phyloP scores from a whole-genome alignment of 2,888 invertebrate species.

The Orchestes rusci region DNA sequence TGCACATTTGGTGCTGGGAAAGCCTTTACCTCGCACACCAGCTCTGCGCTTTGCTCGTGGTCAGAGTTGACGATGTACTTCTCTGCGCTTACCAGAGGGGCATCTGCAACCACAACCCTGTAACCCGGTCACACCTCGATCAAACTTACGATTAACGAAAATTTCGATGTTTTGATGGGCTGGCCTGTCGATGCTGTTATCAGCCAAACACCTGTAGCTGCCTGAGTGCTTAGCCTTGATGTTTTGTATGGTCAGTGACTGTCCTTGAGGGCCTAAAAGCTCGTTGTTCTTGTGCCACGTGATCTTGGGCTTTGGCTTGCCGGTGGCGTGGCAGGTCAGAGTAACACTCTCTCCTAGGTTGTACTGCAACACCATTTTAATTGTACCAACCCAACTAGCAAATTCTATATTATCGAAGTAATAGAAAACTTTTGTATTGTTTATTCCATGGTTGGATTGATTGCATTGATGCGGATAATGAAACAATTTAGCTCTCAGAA shows the following conservation, averaged over 20 bases:
- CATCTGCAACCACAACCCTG: constrained; percentile 39
- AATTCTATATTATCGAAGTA: too few relatives aligned
- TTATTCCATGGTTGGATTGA: too few relatives aligned
- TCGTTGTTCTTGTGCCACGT: constrained; percentile 39
- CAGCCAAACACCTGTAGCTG: constrained; percentile 45
- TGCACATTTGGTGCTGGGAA: constrained; percentile 40
- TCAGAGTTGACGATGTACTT: constrained; percentile 42
- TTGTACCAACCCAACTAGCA: too few relatives aligned
- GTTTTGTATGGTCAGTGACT: constrained; percentile 38
- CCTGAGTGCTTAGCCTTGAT: constrained; percentile 40
- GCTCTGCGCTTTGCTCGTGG: constrained; percentile 40
- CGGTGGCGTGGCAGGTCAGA: constrained; percentile 42
- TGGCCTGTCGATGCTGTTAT: constrained; percentile 41
- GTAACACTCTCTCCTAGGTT: constrained; percentile 39
- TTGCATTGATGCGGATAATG: too few relatives aligned
- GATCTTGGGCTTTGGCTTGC: constrained; percentile 43
- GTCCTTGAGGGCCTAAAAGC: constrained; percentile 33
- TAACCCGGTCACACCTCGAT: background rate
- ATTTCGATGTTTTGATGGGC: constrained; percentile 37
- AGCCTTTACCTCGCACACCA: constrained; percentile 44
- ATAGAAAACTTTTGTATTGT: too few relatives aligned
- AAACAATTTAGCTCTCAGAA: too few relatives aligned
- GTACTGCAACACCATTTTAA: constrained; percentile 36
- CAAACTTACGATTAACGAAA: constrained; percentile 40
- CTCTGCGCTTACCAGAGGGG: constrained; percentile 43